A percentile compares a stretch with the other conserved stretches of the same genome.
Conservation (phyloP, 2,113 vertebrate species). For the Limanda limanda region DNA sequence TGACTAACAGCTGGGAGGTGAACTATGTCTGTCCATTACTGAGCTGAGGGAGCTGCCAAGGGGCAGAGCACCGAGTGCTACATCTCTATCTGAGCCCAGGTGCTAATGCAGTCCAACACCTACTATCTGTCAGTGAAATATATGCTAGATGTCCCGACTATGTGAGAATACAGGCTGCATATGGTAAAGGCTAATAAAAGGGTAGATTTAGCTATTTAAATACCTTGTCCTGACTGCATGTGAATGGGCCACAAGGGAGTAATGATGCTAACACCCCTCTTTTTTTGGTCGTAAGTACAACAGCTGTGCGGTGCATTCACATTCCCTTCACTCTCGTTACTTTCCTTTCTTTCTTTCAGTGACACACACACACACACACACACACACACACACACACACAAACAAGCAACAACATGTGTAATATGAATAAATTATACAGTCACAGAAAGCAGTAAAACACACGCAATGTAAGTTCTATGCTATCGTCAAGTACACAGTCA, state of each 20-base stretch:
- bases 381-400: not conserved
- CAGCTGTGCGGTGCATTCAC: slow-evolving; percentile 22
- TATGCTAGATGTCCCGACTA: slow-evolving; percentile 63
- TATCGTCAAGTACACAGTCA: slow-evolving; percentile 14
- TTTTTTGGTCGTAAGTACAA: slow-evolving; percentile 26
- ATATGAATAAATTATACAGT: slow-evolving; percentile 16
- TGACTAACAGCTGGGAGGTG: slow-evolving; percentile 43
- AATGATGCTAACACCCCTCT: slow-evolving; percentile 51
- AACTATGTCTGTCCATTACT: slow-evolving; percentile 50
- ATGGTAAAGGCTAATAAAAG: slow-evolving; percentile 58
- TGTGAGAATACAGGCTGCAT: slow-evolving; percentile 53
- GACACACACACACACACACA: not conserved
- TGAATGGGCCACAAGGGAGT: slow-evolving; percentile 68
- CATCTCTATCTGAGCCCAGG: slow-evolving; percentile 38
- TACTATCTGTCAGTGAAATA: slow-evolving; percentile 60
- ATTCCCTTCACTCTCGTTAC: not conserved
- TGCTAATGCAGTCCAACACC: slow-evolving; percentile 63
- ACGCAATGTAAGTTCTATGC: slow-evolving; percentile 5
- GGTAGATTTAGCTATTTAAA: slow-evolving; percentile 77
- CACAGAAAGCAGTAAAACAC: slow-evolving; percentile 11
- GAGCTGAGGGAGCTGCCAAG: slow-evolving; percentile 39
- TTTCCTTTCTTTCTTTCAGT: not conserved
- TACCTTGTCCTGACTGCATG: slow-evolving; percentile 59
- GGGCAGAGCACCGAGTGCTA: slow-evolving; percentile 21
- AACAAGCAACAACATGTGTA: not conserved